These are phyloP conservation scores for Eidolon helvum DNA, from an alignment of 2,113 vertebrate genomes.

Conservation along the genomic window DNA sequence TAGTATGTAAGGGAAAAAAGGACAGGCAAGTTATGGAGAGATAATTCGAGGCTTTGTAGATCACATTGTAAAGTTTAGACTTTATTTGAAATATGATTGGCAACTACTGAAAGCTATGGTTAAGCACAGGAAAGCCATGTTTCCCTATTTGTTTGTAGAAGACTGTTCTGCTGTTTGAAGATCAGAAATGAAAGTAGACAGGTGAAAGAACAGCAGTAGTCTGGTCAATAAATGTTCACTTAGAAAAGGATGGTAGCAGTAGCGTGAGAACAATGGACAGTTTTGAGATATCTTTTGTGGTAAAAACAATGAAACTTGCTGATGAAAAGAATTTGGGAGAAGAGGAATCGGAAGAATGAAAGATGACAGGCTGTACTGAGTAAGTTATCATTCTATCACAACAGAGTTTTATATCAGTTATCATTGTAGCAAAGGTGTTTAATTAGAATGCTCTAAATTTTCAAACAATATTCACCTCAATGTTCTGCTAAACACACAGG, in stretches of 20 bases:
- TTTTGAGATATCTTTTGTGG: neutral
- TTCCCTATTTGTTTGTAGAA: neutral
- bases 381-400: neutral
- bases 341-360: neutral
- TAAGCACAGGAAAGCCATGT: neutral
- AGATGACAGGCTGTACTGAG: neutral
- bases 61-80: neutral
- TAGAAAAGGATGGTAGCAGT: neutral
- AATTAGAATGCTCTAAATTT: slow-evolving; percentile 13
- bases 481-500: neutral
- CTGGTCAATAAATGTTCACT: neutral
- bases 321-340: neutral
- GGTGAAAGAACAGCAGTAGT: neutral
- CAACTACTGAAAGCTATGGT: neutral
- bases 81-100: slow-evolving; percentile 1
- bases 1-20: neutral
- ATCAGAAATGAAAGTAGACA: neutral
- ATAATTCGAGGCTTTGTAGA: neutral
- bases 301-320: neutral
- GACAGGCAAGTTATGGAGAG: neutral
- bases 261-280: neutral
- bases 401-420: neutral
- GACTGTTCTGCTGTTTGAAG: neutral
- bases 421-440: neutral
- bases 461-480: neutral